These are phyloP conservation scores for Carapus acus DNA, from an alignment of 2,797 vertebrate genomes.

Conservation along the genomic window DNA sequence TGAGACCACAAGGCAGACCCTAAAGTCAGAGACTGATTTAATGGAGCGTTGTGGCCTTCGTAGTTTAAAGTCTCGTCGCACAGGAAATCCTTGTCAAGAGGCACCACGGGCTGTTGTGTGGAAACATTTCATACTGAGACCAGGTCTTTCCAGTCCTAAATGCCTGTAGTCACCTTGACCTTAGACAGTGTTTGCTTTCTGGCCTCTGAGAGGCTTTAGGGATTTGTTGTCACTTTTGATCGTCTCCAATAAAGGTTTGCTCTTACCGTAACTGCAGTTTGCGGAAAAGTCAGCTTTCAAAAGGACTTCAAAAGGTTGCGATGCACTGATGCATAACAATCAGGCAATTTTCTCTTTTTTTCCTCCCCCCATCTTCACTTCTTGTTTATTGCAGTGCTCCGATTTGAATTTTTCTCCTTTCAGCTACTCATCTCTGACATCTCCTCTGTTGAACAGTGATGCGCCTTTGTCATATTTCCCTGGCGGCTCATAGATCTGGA, in stretches of 20 bases:
- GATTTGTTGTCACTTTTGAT: slow-evolving; percentile 41
- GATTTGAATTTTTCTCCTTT: neutral
- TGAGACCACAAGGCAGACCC: slow-evolving; percentile 17
- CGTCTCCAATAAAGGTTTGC: slow-evolving; percentile 18
- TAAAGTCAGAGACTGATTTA: slow-evolving; percentile 24
- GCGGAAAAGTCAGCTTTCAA: slow-evolving; percentile 19
- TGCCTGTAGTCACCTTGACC: slow-evolving; percentile 44
- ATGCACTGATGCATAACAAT: too few relatives aligned
- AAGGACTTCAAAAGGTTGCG: slow-evolving; percentile 8
- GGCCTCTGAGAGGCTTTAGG: slow-evolving; percentile 28
- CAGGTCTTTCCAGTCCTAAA: slow-evolving; percentile 39
- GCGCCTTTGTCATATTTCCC: neutral
- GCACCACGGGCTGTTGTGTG: slow-evolving; percentile 35
- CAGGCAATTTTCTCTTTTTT: too few relatives aligned
- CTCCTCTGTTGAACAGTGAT: neutral
- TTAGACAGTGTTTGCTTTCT: slow-evolving; percentile 16
- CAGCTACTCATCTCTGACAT: neutral
- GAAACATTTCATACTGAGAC: slow-evolving; percentile 45
- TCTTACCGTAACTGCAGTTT: slow-evolving; percentile 17
- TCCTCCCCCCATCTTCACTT: too few relatives aligned
- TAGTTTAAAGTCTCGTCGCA: slow-evolving; percentile 40
- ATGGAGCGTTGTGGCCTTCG: slow-evolving; percentile 19
- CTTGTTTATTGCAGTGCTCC: neutral
- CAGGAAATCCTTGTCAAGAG: slow-evolving; percentile 53
- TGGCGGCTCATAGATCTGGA: neutral